These are phyloP conservation scores for Chelonus insularis DNA, from an alignment of 1,140 invertebrate genomes.

Conservation along the genomic window DNA sequence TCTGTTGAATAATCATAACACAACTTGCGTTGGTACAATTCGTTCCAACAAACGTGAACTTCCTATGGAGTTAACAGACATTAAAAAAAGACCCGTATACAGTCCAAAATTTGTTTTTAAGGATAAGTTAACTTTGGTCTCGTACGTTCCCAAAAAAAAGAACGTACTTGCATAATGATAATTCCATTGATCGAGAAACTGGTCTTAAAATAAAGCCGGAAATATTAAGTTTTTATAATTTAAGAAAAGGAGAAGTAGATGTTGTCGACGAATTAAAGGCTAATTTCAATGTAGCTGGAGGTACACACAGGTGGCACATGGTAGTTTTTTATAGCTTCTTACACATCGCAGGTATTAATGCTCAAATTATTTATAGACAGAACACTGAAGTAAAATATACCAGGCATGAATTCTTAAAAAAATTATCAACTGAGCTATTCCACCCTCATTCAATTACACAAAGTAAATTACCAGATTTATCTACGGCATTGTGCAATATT, in stretches of 20 bases:
- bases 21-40: slow-evolving; percentile 44
- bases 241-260: slow-evolving; percentile 47
- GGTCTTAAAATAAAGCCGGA: slow-evolving; percentile 41
- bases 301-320: slow-evolving; percentile 42
- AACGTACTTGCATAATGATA: not conserved
- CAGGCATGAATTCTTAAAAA: no score
- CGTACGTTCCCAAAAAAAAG: slow-evolving; percentile 17
- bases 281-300: slow-evolving; percentile 37
- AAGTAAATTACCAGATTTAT: no score
- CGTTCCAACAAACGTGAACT: slow-evolving; percentile 46
- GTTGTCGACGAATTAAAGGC: slow-evolving; percentile 41
- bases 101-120: slow-evolving; percentile 7
- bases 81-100: not conserved
- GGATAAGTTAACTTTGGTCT: not conserved
- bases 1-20: slow-evolving; percentile 39
- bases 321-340: slow-evolving; percentile 40
- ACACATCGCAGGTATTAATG: slow-evolving; percentile 31
- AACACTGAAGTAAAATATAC: no score
- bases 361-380: slow-evolving; percentile 23
- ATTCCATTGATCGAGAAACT: slow-evolving; percentile 9
- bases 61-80: slow-evolving; percentile 35
- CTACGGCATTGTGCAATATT: no score
- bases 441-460: no score
- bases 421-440: no score
- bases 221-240: slow-evolving; percentile 41